Conservation (phyloP, 2,113 vertebrate species). For the Anser cygnoides region DNA sequence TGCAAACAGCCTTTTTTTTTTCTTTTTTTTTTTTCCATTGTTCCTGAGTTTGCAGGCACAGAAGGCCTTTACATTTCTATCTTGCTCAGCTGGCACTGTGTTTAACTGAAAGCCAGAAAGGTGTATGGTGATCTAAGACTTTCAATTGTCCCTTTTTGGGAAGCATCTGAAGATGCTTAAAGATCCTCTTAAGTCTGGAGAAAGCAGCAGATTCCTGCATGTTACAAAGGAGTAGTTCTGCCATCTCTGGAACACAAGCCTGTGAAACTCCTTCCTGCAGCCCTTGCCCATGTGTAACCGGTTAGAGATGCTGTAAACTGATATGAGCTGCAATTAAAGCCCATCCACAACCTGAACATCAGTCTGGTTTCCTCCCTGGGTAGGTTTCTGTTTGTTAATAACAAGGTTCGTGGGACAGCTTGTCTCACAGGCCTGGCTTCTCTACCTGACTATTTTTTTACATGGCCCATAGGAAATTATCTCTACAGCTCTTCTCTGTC, state of each 20-base stretch:
- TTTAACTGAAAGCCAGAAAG: not conserved
- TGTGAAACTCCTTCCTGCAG: not conserved
- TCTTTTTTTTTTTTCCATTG: not conserved
- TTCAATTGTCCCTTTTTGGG: fast-evolving
- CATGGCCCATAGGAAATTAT: not conserved
- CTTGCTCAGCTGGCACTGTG: not conserved
- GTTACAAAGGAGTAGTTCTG: not conserved
- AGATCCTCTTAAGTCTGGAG: not conserved
- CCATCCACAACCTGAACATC: not conserved
- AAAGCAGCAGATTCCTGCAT: not conserved
- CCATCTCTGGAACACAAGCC: not conserved
- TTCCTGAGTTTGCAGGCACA: not conserved
- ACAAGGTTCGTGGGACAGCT: not conserved
- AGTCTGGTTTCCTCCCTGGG: not conserved
- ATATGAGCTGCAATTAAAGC: fast-evolving
- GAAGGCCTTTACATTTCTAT: not conserved
- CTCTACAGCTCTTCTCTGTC: not conserved
- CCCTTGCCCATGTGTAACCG: not conserved
- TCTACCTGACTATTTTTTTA: not conserved
- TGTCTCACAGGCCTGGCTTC: not conserved
- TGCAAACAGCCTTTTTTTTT: not conserved
- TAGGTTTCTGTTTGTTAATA: not conserved
- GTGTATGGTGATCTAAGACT: not conserved
- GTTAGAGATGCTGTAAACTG: not conserved
- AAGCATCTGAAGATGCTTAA: not conserved